Conservation (phyloP, 2,113 vertebrate genomes). For the Rhynchomys soricoides region DNA sequence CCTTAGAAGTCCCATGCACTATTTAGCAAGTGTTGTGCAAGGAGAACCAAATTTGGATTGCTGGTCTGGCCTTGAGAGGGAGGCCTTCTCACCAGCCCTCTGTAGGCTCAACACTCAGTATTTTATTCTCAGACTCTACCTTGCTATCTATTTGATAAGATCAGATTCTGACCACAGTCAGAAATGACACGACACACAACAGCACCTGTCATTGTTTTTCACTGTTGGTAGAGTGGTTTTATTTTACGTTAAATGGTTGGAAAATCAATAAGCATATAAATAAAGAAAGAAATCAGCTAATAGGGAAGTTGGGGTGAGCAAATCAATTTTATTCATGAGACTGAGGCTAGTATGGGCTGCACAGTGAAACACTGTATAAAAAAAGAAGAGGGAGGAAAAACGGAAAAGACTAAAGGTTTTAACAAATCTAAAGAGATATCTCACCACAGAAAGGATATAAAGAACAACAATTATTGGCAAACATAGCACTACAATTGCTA, state of each 20-base stretch:
- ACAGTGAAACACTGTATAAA: neutral
- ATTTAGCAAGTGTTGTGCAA: neutral
- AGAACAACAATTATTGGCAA: neutral
- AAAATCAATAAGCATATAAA: conserved; percentile 61
- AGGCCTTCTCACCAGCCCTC: neutral
- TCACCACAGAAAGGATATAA: neutral
- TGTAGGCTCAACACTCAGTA: neutral
- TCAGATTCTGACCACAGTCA: conserved; percentile 67
- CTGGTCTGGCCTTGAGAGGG: neutral
- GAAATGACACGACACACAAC: conserved; percentile 56
- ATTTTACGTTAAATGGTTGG: conserved; percentile 88
- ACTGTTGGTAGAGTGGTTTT: conserved; percentile 88
- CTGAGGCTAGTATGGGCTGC: neutral
- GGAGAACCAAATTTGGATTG: neutral
- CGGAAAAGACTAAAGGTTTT: neutral
- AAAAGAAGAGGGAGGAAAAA: neutral
- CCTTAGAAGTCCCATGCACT: neutral
- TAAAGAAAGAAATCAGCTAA: neutral
- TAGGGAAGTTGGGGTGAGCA: neutral
- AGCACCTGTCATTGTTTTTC: conserved; percentile 85
- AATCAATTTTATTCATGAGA: neutral
- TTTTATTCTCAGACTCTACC: conserved; percentile 47
- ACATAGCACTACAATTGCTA: neutral
- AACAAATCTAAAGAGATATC: neutral
- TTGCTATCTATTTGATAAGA: conserved; percentile 31